Conservation (phyloP, 2,888 invertebrate species). For the Eupithecia inturbata region DNA sequence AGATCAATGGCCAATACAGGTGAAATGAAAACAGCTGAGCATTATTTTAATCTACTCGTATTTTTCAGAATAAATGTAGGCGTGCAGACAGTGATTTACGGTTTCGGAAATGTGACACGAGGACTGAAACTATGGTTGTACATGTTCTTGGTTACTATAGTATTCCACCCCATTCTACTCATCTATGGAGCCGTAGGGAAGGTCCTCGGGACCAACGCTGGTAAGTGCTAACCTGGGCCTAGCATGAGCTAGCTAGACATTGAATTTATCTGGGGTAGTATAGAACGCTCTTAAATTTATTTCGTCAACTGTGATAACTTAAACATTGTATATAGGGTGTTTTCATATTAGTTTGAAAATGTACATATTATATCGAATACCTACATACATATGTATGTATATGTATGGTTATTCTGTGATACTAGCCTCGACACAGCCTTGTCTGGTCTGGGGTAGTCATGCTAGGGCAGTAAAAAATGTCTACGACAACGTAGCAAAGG, state of each 20-base stretch:
- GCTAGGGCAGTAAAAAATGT: no score
- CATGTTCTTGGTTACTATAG: constrained; percentile 60
- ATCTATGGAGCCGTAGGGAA: constrained; percentile 59
- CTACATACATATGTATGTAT: no score
- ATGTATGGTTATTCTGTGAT: no score
- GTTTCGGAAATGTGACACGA: constrained; percentile 72
- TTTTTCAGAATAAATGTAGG: constrained; percentile 71
- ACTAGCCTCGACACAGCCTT: no score
- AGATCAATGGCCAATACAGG: no score
- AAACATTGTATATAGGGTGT: no score
- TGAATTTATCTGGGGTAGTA: not conserved
- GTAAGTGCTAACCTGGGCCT: constrained; percentile 46
- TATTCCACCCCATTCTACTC: constrained; percentile 65
- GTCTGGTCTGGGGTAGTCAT: no score
- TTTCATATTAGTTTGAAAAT: no score
- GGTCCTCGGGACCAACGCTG: constrained; percentile 54
- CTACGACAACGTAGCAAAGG: no score
- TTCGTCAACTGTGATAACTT: no score
- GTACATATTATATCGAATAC: no score
- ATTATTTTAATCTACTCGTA: not conserved
- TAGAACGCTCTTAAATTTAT: not conserved
- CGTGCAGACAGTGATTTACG: constrained; percentile 60
- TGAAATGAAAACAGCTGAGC: not conserved
- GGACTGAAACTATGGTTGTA: constrained; percentile 71
- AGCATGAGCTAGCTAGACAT: not conserved